A percentile compares a stretch with the other conserved stretches of the same genome.
Evolutionary conservation across 64 coral and sea anemone species (phyloP).

Genomic region (Acropora yongei): DNA sequence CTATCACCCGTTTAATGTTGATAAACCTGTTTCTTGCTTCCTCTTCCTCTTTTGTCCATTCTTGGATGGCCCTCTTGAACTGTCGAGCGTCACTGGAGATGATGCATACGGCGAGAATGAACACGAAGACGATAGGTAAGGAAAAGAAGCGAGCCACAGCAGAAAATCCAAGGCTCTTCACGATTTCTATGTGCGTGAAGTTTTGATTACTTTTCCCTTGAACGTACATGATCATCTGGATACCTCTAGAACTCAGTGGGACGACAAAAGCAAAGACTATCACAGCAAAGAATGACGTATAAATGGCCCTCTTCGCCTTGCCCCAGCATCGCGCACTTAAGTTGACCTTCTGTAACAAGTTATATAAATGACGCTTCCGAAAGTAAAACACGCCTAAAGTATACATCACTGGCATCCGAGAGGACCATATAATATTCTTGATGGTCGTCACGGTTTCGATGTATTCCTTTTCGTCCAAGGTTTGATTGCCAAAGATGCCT

Average conservation of each 20-base stretch:
- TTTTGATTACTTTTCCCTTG: not conserved
- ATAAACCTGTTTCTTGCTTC: constrained; percentile 63
- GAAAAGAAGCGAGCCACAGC: constrained; percentile 13
- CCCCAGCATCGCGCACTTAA: constrained; percentile 73
- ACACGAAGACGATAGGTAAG: constrained; percentile 66
- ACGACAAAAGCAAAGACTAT: constrained; percentile 25
- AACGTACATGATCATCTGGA: constrained; percentile 32
- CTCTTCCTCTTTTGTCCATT: constrained; percentile 29
- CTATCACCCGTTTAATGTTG: constrained; percentile 54
- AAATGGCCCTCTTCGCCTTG: constrained; percentile 28
- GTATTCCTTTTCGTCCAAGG: constrained; percentile 45
- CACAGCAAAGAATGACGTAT: not conserved
- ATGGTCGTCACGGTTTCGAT: constrained; percentile 48
- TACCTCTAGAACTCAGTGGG: constrained; percentile 12
- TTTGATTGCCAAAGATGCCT: constrained; percentile 57
- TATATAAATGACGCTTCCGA: constrained; percentile 67
- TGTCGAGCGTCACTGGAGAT: constrained; percentile 62
- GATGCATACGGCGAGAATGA: constrained; percentile 59
- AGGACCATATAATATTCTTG: constrained; percentile 64
- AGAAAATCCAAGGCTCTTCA: constrained; percentile 7
- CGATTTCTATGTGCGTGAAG: constrained; percentile 10
- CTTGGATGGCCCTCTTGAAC: constrained; percentile 65
- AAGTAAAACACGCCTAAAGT: constrained; percentile 65
- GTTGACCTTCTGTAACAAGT: constrained; percentile 49
- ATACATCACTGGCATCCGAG: constrained; percentile 50